These are phyloP conservation scores for Pardalotus punctatus DNA, from an alignment of 2,113 vertebrate species.

Conservation along the genomic window DNA sequence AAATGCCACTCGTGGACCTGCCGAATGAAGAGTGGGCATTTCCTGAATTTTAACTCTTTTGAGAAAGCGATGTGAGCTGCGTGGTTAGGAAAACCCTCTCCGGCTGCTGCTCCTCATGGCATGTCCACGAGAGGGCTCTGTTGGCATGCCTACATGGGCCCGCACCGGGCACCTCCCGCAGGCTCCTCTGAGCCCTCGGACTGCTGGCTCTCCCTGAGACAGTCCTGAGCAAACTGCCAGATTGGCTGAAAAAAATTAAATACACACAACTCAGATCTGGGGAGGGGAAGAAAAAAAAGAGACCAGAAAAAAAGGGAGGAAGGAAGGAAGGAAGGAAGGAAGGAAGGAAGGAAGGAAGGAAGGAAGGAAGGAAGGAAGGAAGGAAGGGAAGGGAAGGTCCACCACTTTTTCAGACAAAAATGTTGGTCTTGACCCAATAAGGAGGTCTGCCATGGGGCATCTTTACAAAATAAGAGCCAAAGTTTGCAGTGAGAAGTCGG, in stretches of 20 bases:
- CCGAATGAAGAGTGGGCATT: neutral
- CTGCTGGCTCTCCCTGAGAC: too few species aligned
- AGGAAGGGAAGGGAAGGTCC: too few species aligned
- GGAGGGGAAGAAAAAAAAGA: fast-evolving
- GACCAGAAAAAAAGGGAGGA: too few species aligned
- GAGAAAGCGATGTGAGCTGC: neutral
- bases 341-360: too few species aligned
- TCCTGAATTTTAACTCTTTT: neutral
- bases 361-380: too few species aligned
- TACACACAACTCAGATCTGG: neutral
- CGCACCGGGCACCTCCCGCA: neutral
- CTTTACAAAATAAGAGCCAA: neutral
- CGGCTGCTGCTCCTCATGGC: neutral
- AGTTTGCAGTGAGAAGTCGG: neutral
- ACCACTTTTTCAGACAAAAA: neutral
- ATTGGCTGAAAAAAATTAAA: neutral
- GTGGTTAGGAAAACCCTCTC: fast-evolving
- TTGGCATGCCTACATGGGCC: neutral
- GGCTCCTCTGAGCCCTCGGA: neutral
- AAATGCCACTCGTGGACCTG: neutral
- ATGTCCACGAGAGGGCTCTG: conserved; percentile 60
- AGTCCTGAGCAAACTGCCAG: fast-evolving
- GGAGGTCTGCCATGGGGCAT: fast-evolving
- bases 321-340: fast-evolving
- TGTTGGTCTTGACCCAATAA: neutral